Evolutionary conservation across 2,797 vertebrate genomes (phyloP).

Genomic region (Peromyscus attwateri): DNA sequence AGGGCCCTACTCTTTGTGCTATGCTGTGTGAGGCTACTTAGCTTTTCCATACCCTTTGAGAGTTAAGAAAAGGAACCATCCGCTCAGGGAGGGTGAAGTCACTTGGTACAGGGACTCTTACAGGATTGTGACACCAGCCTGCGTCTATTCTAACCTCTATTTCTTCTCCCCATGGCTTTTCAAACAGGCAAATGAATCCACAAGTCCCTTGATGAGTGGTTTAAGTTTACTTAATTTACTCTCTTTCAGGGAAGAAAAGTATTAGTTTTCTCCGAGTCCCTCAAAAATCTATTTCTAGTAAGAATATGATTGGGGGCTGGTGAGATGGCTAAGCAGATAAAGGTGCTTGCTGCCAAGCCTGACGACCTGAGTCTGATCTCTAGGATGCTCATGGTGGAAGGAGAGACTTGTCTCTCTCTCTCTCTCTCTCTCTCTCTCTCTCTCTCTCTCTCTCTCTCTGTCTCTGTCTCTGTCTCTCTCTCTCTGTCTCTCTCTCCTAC

Average conservation of each 20-base stretch:
- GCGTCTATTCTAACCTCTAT: accelerated
- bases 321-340: not conserved
- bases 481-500: too few species aligned
- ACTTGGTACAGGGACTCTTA: not conserved
- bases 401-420: not conserved
- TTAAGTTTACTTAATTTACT: constrained; percentile 57
- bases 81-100: not conserved
- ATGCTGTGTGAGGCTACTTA: not conserved
- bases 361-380: not conserved
- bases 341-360: not conserved
- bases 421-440: not conserved
- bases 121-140: not conserved
- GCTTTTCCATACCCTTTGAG: not conserved
- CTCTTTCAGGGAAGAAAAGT: constrained; percentile 55
- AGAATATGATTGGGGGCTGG: not conserved
- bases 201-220: constrained; percentile 34
- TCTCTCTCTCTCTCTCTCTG: not conserved
- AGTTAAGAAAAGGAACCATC: not conserved
- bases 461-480: not conserved
- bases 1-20: not conserved
- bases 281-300: constrained; percentile 73
- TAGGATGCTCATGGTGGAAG: not conserved
- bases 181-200: not conserved
- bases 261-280: constrained; percentile 68
- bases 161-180: not conserved